A percentile compares a stretch with the other conserved stretches of the same genome.
Evolutionary conservation across 2,113 vertebrate genomes (phyloP).

Genomic region (Corythornis madagascariensis): DNA sequence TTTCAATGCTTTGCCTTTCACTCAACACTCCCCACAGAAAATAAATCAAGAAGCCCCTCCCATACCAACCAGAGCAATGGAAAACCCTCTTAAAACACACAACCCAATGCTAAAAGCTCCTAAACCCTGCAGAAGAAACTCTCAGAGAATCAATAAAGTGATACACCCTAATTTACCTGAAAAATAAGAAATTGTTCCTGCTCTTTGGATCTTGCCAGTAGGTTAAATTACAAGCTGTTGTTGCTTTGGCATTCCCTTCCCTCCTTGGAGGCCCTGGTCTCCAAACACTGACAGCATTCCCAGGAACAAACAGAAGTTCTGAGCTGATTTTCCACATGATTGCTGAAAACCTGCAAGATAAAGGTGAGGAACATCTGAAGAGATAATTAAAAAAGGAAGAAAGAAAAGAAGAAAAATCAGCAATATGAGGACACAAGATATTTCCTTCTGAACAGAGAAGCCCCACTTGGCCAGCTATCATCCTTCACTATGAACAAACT

Average conservation of each 20-base stretch:
- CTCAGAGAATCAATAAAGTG: not conserved
- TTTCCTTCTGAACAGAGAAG: slow-evolving; percentile 14
- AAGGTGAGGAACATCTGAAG: slow-evolving; percentile 34
- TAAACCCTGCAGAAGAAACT: not conserved
- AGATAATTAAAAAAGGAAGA: not conserved
- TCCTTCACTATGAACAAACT: slow-evolving; percentile 35
- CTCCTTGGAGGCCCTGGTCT: not conserved
- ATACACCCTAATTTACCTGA: not conserved
- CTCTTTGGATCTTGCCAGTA: not conserved
- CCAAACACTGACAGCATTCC: not conserved
- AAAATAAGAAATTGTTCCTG: not conserved
- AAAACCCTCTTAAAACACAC: not conserved
- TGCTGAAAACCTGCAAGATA: slow-evolving; percentile 16
- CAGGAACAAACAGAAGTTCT: not conserved
- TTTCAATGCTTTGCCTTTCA: not conserved
- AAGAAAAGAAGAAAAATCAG: not conserved
- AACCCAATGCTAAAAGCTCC: not conserved
- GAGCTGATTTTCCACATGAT: not conserved
- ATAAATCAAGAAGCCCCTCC: not conserved
- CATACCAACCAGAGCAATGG: not conserved
- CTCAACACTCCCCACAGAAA: not conserved
- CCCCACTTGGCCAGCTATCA: slow-evolving; percentile 37
- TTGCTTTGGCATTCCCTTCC: not conserved
- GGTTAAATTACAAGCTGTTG: not conserved
- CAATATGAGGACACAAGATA: not conserved